Conservation (phyloP, 64 coral and sea anemone species). For the Actinia tenebrosa region DNA sequence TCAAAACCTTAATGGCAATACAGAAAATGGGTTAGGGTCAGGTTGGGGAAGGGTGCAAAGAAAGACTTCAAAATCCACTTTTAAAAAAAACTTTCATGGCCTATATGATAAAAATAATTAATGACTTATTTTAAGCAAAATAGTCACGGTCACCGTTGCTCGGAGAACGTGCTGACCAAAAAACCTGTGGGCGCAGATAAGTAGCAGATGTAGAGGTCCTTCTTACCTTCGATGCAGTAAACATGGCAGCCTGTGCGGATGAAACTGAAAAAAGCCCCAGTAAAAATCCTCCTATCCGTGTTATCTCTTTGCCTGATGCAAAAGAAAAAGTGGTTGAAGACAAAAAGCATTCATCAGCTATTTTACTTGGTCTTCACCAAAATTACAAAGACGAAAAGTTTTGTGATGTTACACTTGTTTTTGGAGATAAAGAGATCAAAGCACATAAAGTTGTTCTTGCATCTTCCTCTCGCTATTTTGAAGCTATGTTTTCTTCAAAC, state of each 20-base stretch:
- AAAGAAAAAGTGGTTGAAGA: neutral
- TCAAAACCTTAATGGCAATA: no score
- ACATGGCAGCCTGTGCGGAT: neutral
- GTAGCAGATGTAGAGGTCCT: neutral
- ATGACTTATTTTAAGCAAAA: no score
- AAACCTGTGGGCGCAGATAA: no score
- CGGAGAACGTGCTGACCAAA: no score
- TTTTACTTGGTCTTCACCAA: slow-evolving; percentile 46
- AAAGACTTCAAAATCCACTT: no score
- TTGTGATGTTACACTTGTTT: slow-evolving; percentile 66
- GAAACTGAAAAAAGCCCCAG: neutral
- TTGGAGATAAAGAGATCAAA: slow-evolving; percentile 38
- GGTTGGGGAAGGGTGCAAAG: no score
- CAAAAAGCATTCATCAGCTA: slow-evolving; percentile 29
- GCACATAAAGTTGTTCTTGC: slow-evolving; percentile 66
- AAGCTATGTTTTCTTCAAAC: slow-evolving; percentile 51
- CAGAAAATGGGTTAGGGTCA: no score
- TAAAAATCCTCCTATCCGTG: neutral
- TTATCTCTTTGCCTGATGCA: neutral
- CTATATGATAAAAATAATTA: no score
- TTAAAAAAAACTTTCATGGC: no score
- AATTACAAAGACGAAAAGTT: slow-evolving; percentile 60
- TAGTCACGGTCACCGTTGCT: no score
- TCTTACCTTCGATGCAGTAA: neutral
- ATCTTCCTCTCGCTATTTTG: slow-evolving; percentile 70